Base-by-base conservation (phyloP, 2,797 vertebrate species). In the Malacoctenus gilli region DNA sequence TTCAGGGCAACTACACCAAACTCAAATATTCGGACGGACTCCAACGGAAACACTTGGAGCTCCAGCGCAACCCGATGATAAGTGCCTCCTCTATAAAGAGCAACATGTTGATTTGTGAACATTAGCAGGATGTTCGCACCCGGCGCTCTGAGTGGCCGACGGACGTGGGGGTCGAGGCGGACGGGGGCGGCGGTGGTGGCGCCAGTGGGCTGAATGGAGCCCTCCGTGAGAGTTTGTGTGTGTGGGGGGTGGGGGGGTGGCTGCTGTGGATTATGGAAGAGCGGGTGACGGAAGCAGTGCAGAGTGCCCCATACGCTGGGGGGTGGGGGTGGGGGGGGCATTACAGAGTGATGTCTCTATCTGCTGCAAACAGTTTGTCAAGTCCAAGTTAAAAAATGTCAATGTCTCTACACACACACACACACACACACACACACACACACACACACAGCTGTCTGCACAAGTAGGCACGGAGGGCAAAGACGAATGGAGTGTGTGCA, bases 231-330 rank as follows among this genome's bases (percentile, higher is more conserved):
- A 13, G 75, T 85, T 83, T 78, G 43, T 65, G 59, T n/a, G n/a
- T n/a, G n/a, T n/a, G n/a, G n/a, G n/a, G n/a, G n/a, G n/a, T n/a
- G n/a, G n/a, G n/a, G n/a, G n/a, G n/a, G n/a, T n/a, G 34, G 11
- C 59, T 37, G 39, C 8, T 57, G 53, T 47, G 59, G 61, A 68
- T 48, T 55, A 62, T 40, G 66, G 47, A 64, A 59, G 66, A 69
- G 55, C 59, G 84, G 87, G 84, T 70, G 76, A 55, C 35, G 64
- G 25, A n/a, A 23, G 50, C 71, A 83, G 44, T 59, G 67, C 69
- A 43, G 60, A 47, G 46, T 58, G 75, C 55, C 22, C 59, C 50
- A 70, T 57, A 31, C n/a, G n/a, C 37, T 47, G 19, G 65, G 77
- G 70, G 2, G n/a, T 23, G 6, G 50, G 77, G 68, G 67, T 62